Base-by-base conservation (phyloP, 2,113 vertebrate genomes). In the Rhinolophus sinicus region DNA sequence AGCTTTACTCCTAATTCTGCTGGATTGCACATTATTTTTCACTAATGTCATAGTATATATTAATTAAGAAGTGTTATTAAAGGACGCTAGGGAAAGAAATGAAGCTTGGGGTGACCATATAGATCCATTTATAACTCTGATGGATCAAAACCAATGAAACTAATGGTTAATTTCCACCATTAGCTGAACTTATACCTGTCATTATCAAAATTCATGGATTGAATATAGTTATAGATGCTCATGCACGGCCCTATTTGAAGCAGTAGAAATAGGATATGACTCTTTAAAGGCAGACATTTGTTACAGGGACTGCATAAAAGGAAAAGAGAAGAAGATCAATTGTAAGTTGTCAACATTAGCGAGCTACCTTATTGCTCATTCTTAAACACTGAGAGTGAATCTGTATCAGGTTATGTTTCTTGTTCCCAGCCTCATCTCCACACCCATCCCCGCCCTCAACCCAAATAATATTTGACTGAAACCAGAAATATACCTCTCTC, bases 31-130 rank as follows among this genome's bases (percentile, higher is more conserved):
- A 85, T 94, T 88, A 87, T 78, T 94, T 96, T 96, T 94, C 69
- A 60, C 89, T 92, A 95, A 72, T 88, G 65, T 90, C 50, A 64
- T 82, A 77, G 65, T 90, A 35, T 89, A 80, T 93, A 92, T 98
- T 97, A 82, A 95, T 95, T 75, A 94, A 87, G 47, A 62, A 94
- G 30, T 86, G 6, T 92, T 96, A 87, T 44, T 88, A 93, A 96
- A 95, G 87, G 33, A 91, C 33, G 11, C 21, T 78, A 94, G 81
- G 69, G 54, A 93, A 91, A 96, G 78, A 93, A 96, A 85, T 73
- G 75, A 93, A 76, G 52, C 69, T 88, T 97, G 77, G 64, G 62
- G 58, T 90, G 73, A 75, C 38, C 16, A 38, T 96, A 83, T 93
- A 88, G 82, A 76, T 58, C 75, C 38, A 26, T 93, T 44, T 96